Evolutionary conservation across 2,888 invertebrate genomes (phyloP), one percentile per base, ranked within the genome.

Genomic region (Noctuana brunneofusca): DNA sequence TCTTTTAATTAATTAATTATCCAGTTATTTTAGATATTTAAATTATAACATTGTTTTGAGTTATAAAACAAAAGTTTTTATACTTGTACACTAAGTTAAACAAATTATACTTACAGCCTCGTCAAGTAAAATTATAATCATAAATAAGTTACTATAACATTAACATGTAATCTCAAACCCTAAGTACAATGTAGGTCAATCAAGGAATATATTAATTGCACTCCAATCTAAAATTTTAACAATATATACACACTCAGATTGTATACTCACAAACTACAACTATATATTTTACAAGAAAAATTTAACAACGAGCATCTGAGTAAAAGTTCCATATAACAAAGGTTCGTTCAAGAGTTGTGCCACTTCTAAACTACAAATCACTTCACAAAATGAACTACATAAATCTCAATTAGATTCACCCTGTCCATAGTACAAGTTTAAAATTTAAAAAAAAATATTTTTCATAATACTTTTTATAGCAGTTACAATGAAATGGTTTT

Each of bases 151-250:
- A 54, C 20, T 22, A 48, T 22, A 48, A 48, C 41, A 48, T 48
- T 24, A 60, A 60, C 43, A 60, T 43, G 24, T 58, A 60, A 54
- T 54, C 46, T 48, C 49, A 55, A n/a, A 16, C 22, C 12, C 27
- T 62, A 62, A 62, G 55, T 62, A 62, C 55, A 62, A 49, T 18
- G 53, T 60, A 60, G 18, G 54, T 49, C n/a, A 50, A 55, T 54
- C n/a, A 27, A 49, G 48, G 63, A 68, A 65, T 46, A 59, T 64
- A 66, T 59, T 56, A 65, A 59, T 52, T 41, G 48, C 16, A 46
- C 12, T 43, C 43, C 27, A 16, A 16, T 20, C 27, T 18, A 20
- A 32, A n/a, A 49, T 58, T 35, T 58, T 22, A 58, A 58, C 18
- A 52, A 24, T 60, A 60, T 60, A 54, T 60, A 56, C 53, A 60